Percentiles rank a stretch among this genome's conserved stretches.
Conservation (phyloP, 2,888 invertebrate genomes). For the Ormyrus thymus region DNA sequence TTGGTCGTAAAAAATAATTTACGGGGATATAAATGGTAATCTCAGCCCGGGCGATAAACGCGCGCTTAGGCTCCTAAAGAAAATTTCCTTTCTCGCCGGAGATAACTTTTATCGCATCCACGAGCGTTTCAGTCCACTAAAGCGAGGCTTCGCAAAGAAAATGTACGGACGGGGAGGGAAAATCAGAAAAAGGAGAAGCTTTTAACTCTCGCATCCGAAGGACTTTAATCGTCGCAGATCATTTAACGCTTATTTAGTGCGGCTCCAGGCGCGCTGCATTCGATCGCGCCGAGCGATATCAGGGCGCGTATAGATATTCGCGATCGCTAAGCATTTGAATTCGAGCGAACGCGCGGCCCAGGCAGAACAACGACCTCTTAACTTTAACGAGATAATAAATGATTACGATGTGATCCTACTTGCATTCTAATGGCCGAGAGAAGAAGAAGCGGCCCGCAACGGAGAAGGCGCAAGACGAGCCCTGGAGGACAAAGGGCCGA, state of each 20-base stretch:
- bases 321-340: not conserved
- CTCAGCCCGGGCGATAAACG: not conserved
- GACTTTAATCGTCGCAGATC: conserved; percentile 20
- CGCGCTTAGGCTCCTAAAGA: not conserved
- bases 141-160: too few relatives aligned
- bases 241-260: conserved; percentile 19
- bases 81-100: not conserved
- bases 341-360: not conserved
- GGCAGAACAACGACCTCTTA: not conserved
- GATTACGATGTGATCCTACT: conserved; percentile 36
- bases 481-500: conserved; percentile 23
- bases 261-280: not conserved
- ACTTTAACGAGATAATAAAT: conserved; percentile 32
- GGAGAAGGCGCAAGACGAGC: not conserved
- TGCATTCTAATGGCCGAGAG: conserved; percentile 23
- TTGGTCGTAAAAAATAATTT: conserved; percentile 11
- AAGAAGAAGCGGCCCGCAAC: not conserved
- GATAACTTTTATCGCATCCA: conserved; percentile 8
- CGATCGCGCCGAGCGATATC: not conserved
- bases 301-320: not conserved
- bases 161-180: conserved; percentile 1
- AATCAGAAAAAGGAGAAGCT: not conserved
- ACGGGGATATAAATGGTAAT: conserved; percentile 19
- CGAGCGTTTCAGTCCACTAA: not conserved
- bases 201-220: not conserved